Conservation (phyloP, 2,797 vertebrate species). For the Pseudochirops cupreus region DNA sequence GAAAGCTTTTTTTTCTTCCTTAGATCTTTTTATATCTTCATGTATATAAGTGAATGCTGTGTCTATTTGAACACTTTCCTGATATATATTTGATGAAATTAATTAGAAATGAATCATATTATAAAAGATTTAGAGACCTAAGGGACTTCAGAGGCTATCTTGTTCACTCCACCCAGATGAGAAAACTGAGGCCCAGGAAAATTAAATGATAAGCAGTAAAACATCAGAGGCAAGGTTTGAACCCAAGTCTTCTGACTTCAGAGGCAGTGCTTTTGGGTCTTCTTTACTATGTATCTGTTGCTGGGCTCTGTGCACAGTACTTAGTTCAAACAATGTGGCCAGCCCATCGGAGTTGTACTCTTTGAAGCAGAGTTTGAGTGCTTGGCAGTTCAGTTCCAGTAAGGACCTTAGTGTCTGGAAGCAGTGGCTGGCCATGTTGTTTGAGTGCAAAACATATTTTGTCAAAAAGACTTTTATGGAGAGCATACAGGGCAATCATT, state of each 20-base stretch:
- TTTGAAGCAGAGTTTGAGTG: no score
- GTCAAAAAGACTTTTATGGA: no score
- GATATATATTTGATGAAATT: neutral
- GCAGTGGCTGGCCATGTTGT: no score
- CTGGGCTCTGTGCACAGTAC: neutral
- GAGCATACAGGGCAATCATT: no score
- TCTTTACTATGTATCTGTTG: neutral
- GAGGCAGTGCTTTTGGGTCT: neutral
- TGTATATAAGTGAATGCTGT: neutral
- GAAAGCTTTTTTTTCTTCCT: neutral
- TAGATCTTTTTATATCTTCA: neutral
- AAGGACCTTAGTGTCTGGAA: no score
- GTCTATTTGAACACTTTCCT: neutral
- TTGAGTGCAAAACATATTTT: no score
- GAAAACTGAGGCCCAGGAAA: neutral
- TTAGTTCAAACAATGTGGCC: neutral
- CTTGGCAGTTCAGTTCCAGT: no score
- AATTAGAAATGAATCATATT: neutral
- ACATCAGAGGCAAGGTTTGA: neutral
- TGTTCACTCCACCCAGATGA: neutral
- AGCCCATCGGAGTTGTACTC: no score
- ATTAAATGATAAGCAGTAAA: neutral
- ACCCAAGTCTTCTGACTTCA: neutral
- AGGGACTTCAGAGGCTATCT: neutral
- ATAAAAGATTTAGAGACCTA: neutral